Base-by-base conservation (phyloP, 2,113 vertebrate species). In the Struthidea cinerea region DNA sequence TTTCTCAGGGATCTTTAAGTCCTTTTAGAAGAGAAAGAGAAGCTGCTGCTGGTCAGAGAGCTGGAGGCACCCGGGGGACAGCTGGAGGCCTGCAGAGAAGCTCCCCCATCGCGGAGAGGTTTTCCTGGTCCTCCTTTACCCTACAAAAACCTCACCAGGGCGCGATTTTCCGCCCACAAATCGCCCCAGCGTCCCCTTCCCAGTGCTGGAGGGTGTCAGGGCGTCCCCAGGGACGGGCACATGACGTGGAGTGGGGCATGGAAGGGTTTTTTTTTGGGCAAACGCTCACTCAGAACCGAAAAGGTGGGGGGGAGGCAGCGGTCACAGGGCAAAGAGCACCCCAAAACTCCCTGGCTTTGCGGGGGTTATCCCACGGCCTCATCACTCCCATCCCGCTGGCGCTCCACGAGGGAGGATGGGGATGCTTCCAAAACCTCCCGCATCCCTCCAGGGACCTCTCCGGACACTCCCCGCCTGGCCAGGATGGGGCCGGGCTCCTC, bases 121-220 rank as follows among this genome's bases (percentile, higher is more conserved):
- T 64, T 53, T 64, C 53, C 75, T 46, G 35, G 4, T 50, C 23
- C 18, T 80, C 24, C 50, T 46, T 44, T 22, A 63, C 7, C 83
- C 87, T 21, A 37, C 37, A 46, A 32, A 78, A 93, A 75, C 3
- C 35, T 63, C 68, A 11, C 1, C 14, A 2, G 24, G 76, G 59
- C 0, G 2, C 0, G 2, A 52, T 60, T 60, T 53, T 8, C 16
- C 0, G 0, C 2, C 57, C 59, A 46, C 2, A 16, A 4, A 79
- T 9, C 11, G 8, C 10, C n/a, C 19, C 3, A 0, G n/a, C 2
- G 14, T 9, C 27, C 20, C 57, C 3, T 2, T 55, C 21, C 37
- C 39, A 3, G 27, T 30, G 35, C 39, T 10, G 9, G 28, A 28
- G 41, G 33, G 41, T 26, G 28, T 33, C 26, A 13, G 33, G 37